A percentile compares a stretch with the other conserved stretches of the same genome.
These are phyloP conservation scores for Epicauta chinensis DNA, from an alignment of 1,140 invertebrate genomes.

Conservation along the genomic window DNA sequence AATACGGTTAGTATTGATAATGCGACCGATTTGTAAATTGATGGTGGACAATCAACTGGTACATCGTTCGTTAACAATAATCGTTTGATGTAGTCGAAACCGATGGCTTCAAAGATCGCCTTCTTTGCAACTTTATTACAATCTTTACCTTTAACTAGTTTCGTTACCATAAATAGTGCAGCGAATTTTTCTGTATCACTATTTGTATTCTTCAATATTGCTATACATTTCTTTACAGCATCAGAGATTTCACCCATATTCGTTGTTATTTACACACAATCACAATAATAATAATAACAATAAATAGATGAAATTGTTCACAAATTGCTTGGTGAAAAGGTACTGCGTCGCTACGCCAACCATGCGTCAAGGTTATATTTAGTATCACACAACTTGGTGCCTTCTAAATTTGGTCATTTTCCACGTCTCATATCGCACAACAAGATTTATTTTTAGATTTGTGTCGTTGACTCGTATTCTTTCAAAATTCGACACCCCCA, in stretches of 20 bases:
- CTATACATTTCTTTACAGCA: constrained; percentile 72
- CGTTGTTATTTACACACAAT: background rate
- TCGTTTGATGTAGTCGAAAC: constrained; percentile 74
- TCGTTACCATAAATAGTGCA: constrained; percentile 83
- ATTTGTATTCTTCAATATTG: constrained; percentile 66
- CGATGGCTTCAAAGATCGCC: constrained; percentile 81
- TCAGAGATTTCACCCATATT: constrained; percentile 62
- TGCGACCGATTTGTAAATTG: constrained; percentile 84
- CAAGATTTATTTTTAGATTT: constrained; percentile 36
- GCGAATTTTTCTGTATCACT: constrained; percentile 89
- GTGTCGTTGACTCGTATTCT: constrained; percentile 30
- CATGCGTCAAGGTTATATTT: constrained; percentile 38
- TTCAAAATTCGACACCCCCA: no score
- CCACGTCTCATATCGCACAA: constrained; percentile 29
- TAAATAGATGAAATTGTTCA: background rate
- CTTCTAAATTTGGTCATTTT: constrained; percentile 39
- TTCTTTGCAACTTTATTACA: constrained; percentile 64
- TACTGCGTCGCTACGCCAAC: constrained; percentile 23
- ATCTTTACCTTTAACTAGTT: constrained; percentile 74
- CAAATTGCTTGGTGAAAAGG: constrained; percentile 4
- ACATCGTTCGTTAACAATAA: constrained; percentile 66
- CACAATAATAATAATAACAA: background rate
- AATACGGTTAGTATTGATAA: constrained; percentile 78
- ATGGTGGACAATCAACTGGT: constrained; percentile 74
- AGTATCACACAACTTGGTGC: constrained; percentile 20